These are phyloP conservation scores for Danionella cerebrum DNA, from an alignment of 2,113 vertebrate genomes.

Conservation along the genomic window DNA sequence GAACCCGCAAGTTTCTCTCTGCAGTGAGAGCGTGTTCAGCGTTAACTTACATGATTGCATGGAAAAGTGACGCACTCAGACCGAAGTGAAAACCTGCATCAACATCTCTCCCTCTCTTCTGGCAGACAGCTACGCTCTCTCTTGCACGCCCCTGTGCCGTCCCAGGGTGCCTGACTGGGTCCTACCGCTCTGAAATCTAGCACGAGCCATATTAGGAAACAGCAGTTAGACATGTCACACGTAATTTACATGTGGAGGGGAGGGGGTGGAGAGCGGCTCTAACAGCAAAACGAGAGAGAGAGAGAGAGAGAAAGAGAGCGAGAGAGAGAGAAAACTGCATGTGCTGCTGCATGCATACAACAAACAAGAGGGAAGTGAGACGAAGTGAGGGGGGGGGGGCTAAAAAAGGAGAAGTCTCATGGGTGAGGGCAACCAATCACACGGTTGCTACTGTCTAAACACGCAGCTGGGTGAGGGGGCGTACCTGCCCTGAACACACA, in stretches of 20 bases:
- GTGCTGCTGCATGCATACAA: slow-evolving; percentile 36
- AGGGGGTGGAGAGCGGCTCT: slow-evolving; percentile 65
- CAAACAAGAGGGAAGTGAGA: slow-evolving; percentile 33
- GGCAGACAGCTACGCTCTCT: slow-evolving; percentile 40
- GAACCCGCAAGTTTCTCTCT: slow-evolving; percentile 7
- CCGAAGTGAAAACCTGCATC: slow-evolving; percentile 37
- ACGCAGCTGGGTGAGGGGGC: slow-evolving; percentile 15
- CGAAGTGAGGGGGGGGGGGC: not conserved
- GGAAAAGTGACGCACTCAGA: slow-evolving; percentile 37
- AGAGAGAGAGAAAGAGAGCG: not conserved
- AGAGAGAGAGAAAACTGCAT: slow-evolving; percentile 15
- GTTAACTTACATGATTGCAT: slow-evolving; percentile 37
- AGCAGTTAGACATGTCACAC: slow-evolving; percentile 75
- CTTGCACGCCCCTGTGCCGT: slow-evolving; percentile 61
- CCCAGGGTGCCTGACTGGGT: slow-evolving; percentile 71
- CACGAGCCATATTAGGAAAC: slow-evolving; percentile 80
- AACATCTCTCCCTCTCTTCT: slow-evolving; percentile 30
- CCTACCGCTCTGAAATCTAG: slow-evolving; percentile 72
- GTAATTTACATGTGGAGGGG: slow-evolving; percentile 73
- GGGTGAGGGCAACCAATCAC: slow-evolving; percentile 20
- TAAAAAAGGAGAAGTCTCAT: not conserved
- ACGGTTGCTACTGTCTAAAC: slow-evolving; percentile 33
- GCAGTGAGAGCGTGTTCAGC: slow-evolving; percentile 6
- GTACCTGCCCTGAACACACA: slow-evolving; percentile 21
- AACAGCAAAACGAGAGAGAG: slow-evolving; percentile 9